Percentiles rank a stretch among this genome's conserved stretches.
phyloP scores from a whole-genome alignment of 2,888 invertebrate genomes.

The Elysia crispata region DNA sequence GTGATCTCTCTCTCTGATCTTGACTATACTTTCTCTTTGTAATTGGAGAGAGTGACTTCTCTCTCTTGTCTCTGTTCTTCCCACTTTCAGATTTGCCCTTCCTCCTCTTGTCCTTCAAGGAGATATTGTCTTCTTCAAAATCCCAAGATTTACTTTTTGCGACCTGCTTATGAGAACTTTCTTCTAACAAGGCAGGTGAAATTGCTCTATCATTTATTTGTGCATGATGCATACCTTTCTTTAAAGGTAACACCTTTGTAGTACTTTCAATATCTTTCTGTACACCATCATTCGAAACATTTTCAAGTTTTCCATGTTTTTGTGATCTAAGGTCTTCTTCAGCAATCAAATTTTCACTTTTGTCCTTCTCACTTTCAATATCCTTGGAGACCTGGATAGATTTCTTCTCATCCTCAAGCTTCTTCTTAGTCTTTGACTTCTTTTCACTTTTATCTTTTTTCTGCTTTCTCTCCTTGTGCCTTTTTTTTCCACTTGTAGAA shows the following conservation, averaged over 20 bases:
- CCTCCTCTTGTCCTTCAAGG: neutral
- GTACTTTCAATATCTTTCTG: no score
- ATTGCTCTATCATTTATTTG: no score
- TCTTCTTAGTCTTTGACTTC: slow-evolving; percentile 26
- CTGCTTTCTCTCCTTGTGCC: slow-evolving; percentile 23
- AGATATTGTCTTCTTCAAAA: neutral
- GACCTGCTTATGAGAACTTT: no score
- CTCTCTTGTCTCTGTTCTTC: neutral
- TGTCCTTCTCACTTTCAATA: neutral
- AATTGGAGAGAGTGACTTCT: neutral
- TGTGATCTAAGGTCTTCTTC: no score
- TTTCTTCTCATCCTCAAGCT: slow-evolving; percentile 22
- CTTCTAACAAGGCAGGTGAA: neutral
- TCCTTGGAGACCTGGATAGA: neutral
- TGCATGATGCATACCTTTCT: no score
- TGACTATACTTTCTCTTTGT: neutral
- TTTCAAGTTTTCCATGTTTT: neutral
- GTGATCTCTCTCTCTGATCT: neutral
- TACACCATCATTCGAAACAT: no score
- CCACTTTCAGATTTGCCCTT: neutral
- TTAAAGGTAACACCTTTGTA: no score
- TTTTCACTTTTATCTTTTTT: slow-evolving; percentile 9
- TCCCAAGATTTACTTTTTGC: neutral
- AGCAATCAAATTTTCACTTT: no score
- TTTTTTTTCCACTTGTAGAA: neutral